phyloP scores from a whole-genome alignment of 23 tunicate genomes.

The Halocynthia aurantium region DNA sequence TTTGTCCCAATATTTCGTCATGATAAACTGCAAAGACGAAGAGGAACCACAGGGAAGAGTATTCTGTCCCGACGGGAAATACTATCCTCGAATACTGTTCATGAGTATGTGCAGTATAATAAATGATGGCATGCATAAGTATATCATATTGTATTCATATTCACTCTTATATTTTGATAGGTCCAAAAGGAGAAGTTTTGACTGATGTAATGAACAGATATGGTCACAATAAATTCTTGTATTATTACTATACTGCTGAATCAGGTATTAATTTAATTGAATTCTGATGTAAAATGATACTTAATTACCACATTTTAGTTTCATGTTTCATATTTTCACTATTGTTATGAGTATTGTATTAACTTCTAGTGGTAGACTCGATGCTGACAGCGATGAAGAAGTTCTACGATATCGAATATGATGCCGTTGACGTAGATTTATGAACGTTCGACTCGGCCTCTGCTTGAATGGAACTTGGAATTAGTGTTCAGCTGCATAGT shows the following conservation, averaged over 20 bases:
- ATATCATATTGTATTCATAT: not conserved
- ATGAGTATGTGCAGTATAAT: not conserved
- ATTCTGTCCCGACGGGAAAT: slow-evolving; percentile 11
- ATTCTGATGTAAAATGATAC: not conserved
- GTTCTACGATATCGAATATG: slow-evolving; percentile 1
- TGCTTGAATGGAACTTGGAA: too few relatives aligned
- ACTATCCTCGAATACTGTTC: slow-evolving; percentile 12
- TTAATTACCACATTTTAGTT: not conserved
- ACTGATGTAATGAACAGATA: not conserved
- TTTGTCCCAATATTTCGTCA: slow-evolving; percentile 4
- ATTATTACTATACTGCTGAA: not conserved
- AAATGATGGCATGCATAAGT: not conserved
- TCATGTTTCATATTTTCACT: not conserved
- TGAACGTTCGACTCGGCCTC: not conserved
- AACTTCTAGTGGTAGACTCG: not conserved
- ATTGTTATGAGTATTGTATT: not conserved
- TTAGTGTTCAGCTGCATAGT: too few relatives aligned
- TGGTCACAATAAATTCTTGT: not conserved
- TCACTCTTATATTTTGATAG: not conserved
- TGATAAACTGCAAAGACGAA: slow-evolving; percentile 18
- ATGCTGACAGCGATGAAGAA: not conserved
- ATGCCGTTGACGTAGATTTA: not conserved
- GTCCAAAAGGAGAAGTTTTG: not conserved
- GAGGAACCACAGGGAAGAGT: not conserved
- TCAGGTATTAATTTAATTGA: not conserved